A percentile compares a stretch with the other conserved stretches of the same genome.
These are phyloP conservation scores for Festucalex cinctus DNA, from an alignment of 2,113 vertebrate genomes.

Conservation along the genomic window DNA sequence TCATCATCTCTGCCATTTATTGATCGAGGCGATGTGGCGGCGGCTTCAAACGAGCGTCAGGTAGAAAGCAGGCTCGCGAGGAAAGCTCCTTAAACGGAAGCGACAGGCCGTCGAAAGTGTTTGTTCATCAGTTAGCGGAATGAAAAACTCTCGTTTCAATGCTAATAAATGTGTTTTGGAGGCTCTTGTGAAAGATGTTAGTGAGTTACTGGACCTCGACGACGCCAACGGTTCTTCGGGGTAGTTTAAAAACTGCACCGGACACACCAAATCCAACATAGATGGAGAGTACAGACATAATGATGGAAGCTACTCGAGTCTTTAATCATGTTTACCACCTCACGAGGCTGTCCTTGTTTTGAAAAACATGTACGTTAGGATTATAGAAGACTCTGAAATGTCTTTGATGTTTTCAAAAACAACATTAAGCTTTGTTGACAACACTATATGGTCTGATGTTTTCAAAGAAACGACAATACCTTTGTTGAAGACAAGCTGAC, in stretches of 20 bases:
- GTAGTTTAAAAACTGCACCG: background rate
- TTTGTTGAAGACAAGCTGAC: background rate
- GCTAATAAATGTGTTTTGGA: background rate
- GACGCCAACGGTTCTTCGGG: background rate
- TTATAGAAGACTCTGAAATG: background rate
- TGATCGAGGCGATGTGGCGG: background rate
- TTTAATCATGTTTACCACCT: too few species aligned
- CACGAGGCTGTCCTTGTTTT: background rate
- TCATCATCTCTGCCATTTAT: background rate
- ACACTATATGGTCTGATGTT: background rate
- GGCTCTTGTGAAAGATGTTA: background rate
- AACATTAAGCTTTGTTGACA: background rate
- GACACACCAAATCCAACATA: background rate
- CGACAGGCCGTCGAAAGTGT: background rate
- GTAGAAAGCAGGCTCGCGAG: background rate
- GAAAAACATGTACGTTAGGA: background rate
- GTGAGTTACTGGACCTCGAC: background rate
- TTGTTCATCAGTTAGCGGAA: background rate
- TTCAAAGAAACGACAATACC: background rate
- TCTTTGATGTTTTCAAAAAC: background rate
- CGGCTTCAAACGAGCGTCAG: background rate
- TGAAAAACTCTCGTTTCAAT: background rate
- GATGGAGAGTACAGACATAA: too few species aligned
- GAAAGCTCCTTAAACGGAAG: background rate
- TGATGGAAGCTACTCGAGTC: too few species aligned